phyloP scores from a whole-genome alignment of 2,888 invertebrate species.

The Acanthoscelides obtectus region DNA sequence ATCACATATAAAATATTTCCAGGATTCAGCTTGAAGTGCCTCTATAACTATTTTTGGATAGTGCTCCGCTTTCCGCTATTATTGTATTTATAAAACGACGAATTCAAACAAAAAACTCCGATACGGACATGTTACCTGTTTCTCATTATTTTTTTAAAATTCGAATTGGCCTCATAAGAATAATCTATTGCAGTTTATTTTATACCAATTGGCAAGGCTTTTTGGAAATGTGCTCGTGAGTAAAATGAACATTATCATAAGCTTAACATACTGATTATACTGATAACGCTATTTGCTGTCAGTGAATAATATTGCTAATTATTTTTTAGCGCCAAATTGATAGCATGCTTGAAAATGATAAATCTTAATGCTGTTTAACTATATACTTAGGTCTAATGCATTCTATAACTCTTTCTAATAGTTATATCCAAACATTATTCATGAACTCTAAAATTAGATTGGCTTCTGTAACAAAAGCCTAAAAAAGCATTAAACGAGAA shows the following conservation, averaged over 20 bases:
- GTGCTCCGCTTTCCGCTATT: not conserved
- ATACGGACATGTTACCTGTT: too few relatives aligned
- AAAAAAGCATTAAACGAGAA: conserved; percentile 15
- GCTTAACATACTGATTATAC: conserved; percentile 20
- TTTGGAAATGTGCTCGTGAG: conserved; percentile 40
- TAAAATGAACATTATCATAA: conserved; percentile 21
- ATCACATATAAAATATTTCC: too few relatives aligned
- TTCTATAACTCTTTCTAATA: too few relatives aligned
- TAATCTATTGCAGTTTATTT: conserved; percentile 35
- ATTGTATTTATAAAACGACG: not conserved
- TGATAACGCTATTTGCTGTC: conserved; percentile 5
- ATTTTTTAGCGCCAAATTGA: not conserved
- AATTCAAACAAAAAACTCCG: not conserved
- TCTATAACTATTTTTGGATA: not conserved
- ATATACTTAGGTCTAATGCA: too few relatives aligned
- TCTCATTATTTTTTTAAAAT: too few relatives aligned
- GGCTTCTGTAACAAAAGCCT: conserved; percentile 21
- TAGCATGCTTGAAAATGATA: too few relatives aligned
- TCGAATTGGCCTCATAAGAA: not conserved
- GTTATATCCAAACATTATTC: too few relatives aligned
- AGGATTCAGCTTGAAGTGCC: not conserved
- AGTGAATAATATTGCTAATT: not conserved
- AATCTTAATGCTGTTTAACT: too few relatives aligned
- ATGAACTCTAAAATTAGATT: too few relatives aligned
- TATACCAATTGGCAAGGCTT: conserved; percentile 34